These are phyloP conservation scores for Lanistes nyassanus DNA, from an alignment of 1,140 invertebrate genomes.

Conservation along the genomic window DNA sequence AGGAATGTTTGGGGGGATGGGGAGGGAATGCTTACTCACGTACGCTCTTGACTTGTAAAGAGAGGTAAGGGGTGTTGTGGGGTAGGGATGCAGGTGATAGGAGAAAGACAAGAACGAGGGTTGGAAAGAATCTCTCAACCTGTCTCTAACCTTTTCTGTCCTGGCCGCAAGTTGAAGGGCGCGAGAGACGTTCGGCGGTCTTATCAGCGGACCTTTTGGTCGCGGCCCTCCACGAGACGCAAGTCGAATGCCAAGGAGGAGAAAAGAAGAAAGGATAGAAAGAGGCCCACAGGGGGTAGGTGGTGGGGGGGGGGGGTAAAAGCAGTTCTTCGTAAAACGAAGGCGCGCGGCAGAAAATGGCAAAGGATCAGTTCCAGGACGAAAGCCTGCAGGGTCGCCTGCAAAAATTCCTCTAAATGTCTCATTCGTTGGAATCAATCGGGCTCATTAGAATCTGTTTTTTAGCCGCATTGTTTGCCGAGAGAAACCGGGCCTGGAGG, in stretches of 20 bases:
- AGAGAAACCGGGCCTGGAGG: constrained; percentile 11
- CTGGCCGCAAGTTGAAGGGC: too few relatives aligned
- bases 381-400: not conserved
- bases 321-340: not conserved
- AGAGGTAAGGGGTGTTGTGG: not conserved
- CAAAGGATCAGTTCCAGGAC: not conserved
- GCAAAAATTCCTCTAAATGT: constrained; percentile 13
- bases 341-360: not conserved
- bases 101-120: too few relatives aligned
- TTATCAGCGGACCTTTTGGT: too few relatives aligned
- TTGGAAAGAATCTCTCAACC: too few relatives aligned
- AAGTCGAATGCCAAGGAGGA: not conserved
- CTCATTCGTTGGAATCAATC: constrained; percentile 28
- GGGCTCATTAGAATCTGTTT: constrained; percentile 30
- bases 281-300: not conserved
- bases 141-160: too few relatives aligned
- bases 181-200: too few relatives aligned
- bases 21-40: not conserved
- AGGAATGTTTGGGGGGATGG: not conserved
- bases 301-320: not conserved
- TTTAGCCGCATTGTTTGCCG: constrained; percentile 26
- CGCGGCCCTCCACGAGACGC: too few relatives aligned
- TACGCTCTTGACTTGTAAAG: not conserved
- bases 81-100: too few relatives aligned
- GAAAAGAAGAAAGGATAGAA: not conserved